These are phyloP conservation scores for Sarcoramphus papa DNA, from an alignment of 2,797 vertebrate genomes.

Conservation along the genomic window DNA sequence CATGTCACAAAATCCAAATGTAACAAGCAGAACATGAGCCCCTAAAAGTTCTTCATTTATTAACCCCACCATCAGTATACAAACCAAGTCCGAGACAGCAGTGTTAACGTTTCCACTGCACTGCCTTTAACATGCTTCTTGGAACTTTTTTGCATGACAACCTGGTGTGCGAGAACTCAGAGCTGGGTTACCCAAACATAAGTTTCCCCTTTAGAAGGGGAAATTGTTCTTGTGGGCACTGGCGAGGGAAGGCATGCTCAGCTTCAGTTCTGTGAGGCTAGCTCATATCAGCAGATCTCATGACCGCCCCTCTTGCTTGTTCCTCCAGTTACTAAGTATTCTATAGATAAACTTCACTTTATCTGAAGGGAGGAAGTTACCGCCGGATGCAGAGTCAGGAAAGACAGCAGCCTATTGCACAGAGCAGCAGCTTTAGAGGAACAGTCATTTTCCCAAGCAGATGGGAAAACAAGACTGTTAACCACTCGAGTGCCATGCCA, in stretches of 20 bases:
- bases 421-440: background rate
- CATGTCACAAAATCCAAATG: background rate
- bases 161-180: rapidly evolving
- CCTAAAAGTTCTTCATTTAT: background rate
- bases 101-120: background rate
- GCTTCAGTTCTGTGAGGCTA: background rate
- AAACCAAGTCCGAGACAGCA: background rate
- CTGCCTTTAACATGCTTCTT: background rate
- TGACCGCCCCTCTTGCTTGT: background rate
- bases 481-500: background rate
- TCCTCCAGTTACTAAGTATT: background rate
- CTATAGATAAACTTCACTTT: constrained; percentile 19
- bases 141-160: background rate
- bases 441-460: background rate
- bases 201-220: background rate
- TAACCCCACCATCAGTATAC: background rate
- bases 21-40: background rate
- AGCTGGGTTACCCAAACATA: background rate
- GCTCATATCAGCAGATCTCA: background rate
- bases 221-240: background rate
- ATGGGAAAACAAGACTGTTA: background rate
- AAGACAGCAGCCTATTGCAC: background rate
- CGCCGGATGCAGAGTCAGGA: background rate
- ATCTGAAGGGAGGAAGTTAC: constrained; percentile 33
- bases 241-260: background rate